Evolutionary conservation across 1,140 invertebrate genomes (phyloP).

Genomic region (Nasonia vitripennis): DNA sequence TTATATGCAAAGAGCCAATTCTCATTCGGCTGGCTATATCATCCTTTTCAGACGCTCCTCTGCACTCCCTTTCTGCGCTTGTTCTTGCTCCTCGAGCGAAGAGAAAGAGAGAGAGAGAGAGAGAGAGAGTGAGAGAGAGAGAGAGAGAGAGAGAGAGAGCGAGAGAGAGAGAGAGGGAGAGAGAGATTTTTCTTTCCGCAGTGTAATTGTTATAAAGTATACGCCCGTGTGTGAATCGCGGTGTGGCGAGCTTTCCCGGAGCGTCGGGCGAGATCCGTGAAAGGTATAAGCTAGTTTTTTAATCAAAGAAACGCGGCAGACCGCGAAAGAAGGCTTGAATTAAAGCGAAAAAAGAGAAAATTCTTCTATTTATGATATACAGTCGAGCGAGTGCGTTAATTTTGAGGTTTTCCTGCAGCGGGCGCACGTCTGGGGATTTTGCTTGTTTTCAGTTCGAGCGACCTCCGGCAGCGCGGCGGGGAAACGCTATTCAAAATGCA

Average conservation of each 20-base stretch:
- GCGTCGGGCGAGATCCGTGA: too few relatives aligned
- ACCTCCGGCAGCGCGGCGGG: not conserved
- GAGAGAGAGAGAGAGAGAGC: not conserved
- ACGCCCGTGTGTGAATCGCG: not conserved
- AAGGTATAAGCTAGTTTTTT: not conserved
- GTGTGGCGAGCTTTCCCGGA: too few relatives aligned
- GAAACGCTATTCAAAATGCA: not conserved
- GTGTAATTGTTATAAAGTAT: not conserved
- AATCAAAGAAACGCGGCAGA: not conserved
- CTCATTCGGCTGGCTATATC: not conserved
- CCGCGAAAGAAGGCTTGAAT: not conserved
- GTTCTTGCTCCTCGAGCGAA: not conserved
- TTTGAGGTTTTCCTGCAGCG: not conserved
- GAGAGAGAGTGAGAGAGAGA: not conserved
- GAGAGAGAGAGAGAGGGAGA: not conserved
- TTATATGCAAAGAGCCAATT: slow-evolving; percentile 47
- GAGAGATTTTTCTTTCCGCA: not conserved
- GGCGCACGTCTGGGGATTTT: not conserved
- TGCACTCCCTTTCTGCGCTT: not conserved
- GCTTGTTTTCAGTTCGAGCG: not conserved
- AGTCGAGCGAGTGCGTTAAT: slow-evolving; percentile 1
- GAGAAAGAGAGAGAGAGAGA: not conserved
- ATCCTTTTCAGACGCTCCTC: not conserved
- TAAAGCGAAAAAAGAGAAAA: not conserved
- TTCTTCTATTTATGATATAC: not conserved